These are phyloP conservation scores for Urosaurus nigricauda DNA, from an alignment of 2,797 vertebrate genomes.

Conservation along the genomic window DNA sequence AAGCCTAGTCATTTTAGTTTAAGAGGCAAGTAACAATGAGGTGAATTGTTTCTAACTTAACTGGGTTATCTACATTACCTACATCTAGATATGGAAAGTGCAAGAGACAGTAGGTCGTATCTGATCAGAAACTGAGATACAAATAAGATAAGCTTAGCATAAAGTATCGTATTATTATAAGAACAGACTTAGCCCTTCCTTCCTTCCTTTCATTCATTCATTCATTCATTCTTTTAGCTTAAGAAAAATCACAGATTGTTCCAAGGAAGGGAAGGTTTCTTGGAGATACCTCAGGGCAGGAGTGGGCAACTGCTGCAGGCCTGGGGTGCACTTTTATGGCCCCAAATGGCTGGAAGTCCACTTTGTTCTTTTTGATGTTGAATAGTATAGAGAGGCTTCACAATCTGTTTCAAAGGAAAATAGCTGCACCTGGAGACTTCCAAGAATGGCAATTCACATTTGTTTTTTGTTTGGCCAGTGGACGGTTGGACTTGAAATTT, in stretches of 20 bases:
- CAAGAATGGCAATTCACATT: too few species aligned
- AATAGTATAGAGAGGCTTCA: too few species aligned
- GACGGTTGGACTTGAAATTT: too few species aligned
- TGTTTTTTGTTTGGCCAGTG: too few species aligned
- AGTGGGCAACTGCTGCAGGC: too few species aligned
- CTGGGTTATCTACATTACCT: neutral
- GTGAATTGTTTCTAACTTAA: slow-evolving; percentile 27
- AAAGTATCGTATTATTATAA: neutral
- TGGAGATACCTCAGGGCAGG: neutral
- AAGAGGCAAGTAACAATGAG: neutral
- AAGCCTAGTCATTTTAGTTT: slow-evolving; percentile 34
- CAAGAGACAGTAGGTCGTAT: neutral
- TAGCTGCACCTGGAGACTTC: too few species aligned
- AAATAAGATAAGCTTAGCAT: neutral
- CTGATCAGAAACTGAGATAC: neutral
- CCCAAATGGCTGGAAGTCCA: too few species aligned
- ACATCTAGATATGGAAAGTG: slow-evolving; percentile 24
- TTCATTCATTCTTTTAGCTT: too few species aligned
- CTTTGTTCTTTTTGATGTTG: too few species aligned
- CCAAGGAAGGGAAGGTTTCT: neutral
- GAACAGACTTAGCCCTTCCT: neutral
- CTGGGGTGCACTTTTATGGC: too few species aligned
- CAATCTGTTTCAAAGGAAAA: too few species aligned
- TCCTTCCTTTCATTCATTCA: too few species aligned
- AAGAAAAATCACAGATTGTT: neutral